Percentiles rank a stretch among this genome's conserved stretches.
Evolutionary conservation across 1,140 invertebrate genomes (phyloP).

Genomic region (Anastatus disparis): DNA sequence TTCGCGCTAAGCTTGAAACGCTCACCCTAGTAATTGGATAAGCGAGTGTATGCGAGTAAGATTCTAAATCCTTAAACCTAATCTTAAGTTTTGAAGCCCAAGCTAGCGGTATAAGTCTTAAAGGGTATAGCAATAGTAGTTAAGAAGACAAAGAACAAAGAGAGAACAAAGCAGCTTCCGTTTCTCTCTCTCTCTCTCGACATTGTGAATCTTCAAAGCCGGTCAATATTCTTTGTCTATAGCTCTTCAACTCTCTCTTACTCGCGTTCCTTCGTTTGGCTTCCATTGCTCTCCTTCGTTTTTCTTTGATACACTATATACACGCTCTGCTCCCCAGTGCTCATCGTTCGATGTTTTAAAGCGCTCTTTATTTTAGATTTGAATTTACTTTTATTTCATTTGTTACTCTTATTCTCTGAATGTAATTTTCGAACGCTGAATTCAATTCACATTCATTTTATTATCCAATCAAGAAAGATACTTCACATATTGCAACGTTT

Average conservation of each 20-base stretch:
- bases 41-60: slow-evolving; percentile 13
- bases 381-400: slow-evolving; percentile 28
- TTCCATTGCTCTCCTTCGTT: too few species aligned
- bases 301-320: too few species aligned
- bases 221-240: slow-evolving; percentile 17
- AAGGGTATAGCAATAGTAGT: too few species aligned
- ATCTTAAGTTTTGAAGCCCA: neutral
- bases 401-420: neutral
- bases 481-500: neutral
- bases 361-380: slow-evolving; percentile 2
- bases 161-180: neutral
- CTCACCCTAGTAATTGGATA: slow-evolving; percentile 4
- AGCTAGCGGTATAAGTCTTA: too few species aligned
- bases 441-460: slow-evolving; percentile 5
- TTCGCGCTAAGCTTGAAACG: neutral
- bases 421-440: slow-evolving; percentile 17
- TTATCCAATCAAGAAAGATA: too few species aligned
- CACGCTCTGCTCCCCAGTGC: too few species aligned
- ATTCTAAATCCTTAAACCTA: slow-evolving; percentile 22
- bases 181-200: too few species aligned
- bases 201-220: slow-evolving; percentile 13
- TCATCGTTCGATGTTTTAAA: neutral
- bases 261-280: neutral
- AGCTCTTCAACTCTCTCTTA: neutral
- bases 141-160: too few species aligned